Evolutionary conservation across 1,140 invertebrate genomes (phyloP).

Genomic region (Nasonia longicornis): DNA sequence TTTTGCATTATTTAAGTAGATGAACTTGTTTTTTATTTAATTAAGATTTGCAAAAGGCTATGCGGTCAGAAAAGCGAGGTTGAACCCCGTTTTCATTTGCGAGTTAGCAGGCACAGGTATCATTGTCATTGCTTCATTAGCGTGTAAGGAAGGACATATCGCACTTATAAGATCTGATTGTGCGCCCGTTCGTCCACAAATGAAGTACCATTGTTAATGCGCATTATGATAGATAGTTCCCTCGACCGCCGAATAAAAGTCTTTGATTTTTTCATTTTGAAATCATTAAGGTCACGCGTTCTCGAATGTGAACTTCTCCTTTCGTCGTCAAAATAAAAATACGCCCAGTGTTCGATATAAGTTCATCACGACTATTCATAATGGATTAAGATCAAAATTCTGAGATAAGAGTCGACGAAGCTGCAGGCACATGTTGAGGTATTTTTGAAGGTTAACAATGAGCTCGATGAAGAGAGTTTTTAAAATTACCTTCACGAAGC

Average conservation of each 20-base stretch:
- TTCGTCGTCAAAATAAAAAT: too few species aligned
- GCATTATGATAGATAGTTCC: background rate
- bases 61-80: background rate
- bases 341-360: too few species aligned
- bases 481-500: slow-evolving; percentile 8
- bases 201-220: background rate
- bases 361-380: background rate
- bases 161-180: background rate
- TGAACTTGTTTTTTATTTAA: background rate
- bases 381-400: slow-evolving; percentile 1
- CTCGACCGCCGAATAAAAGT: background rate
- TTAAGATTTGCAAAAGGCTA: background rate
- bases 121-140: background rate
- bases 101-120: background rate
- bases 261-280: too few species aligned
- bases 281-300: too few species aligned
- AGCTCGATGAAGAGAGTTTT: background rate
- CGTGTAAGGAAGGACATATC: background rate
- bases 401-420: background rate
- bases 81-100: background rate
- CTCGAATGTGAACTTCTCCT: too few species aligned
- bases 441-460: too few species aligned
- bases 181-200: background rate
- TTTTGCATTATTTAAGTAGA: too few species aligned
- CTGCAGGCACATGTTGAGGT: background rate